phyloP scores from a whole-genome alignment of 2,113 vertebrate genomes.

The Strix uralensis region DNA sequence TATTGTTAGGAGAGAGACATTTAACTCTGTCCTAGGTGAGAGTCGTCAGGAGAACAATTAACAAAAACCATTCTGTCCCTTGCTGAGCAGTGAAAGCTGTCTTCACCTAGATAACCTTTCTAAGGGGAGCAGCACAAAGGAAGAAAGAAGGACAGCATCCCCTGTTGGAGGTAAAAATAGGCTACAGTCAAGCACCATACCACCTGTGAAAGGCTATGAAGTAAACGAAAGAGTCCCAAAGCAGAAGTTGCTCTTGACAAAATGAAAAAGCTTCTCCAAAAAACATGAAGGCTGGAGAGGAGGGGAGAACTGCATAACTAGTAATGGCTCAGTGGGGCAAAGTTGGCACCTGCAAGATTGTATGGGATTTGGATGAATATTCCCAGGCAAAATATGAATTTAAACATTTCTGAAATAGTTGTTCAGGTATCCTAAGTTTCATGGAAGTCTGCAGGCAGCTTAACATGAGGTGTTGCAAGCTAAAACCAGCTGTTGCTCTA shows the following conservation, averaged over 20 bases:
- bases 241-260: neutral
- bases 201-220: neutral
- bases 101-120: neutral
- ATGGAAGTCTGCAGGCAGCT: neutral
- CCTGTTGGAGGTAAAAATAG: neutral
- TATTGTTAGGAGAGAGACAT: neutral
- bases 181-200: neutral
- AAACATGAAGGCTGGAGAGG: neutral
- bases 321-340: neutral
- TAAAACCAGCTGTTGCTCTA: constrained; percentile 28
- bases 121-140: neutral
- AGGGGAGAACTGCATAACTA: neutral
- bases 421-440: neutral
- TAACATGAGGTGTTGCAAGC: neutral
- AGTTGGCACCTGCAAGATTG: neutral
- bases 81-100: neutral
- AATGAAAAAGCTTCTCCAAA: neutral
- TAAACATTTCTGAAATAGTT: neutral
- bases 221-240: neutral
- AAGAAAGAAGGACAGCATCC: neutral
- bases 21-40: neutral
- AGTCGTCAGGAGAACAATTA: neutral
- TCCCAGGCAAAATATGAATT: neutral
- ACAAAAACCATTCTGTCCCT: neutral
- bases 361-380: neutral